Evolutionary conservation across 2,797 vertebrate genomes (phyloP).

Genomic region (Falco columbarius): DNA sequence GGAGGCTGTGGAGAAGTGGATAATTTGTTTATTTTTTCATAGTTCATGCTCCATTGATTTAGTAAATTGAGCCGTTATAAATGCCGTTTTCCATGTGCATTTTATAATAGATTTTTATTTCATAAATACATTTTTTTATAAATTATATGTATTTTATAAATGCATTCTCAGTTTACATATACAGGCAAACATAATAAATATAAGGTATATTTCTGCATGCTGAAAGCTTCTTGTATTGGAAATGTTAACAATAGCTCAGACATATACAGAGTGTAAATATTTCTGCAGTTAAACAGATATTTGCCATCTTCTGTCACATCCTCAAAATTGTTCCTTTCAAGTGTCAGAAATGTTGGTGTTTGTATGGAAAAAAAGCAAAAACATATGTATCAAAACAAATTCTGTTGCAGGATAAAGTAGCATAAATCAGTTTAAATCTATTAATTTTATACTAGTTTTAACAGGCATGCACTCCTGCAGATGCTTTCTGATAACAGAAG

Average conservation of each 20-base stretch:
- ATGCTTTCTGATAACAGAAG: conserved; percentile 76
- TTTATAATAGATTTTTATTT: neutral
- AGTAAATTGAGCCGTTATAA: neutral
- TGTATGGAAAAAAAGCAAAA: conserved; percentile 69
- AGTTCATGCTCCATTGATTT: neutral
- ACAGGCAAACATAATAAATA: neutral
- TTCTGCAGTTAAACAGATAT: conserved; percentile 68
- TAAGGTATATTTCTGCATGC: neutral
- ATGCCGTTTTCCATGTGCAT: neutral
- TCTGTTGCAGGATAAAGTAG: conserved; percentile 70
- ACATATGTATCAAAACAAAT: conserved; percentile 76
- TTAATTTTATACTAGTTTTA: conserved; percentile 75
- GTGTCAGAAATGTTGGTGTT: conserved; percentile 75
- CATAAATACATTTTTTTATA: neutral
- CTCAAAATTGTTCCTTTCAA: conserved; percentile 71
- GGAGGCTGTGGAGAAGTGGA: neutral
- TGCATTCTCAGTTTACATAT: neutral
- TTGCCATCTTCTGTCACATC: conserved; percentile 68
- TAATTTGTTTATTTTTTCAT: neutral
- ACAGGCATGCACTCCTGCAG: conserved; percentile 69
- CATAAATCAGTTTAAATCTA: conserved; percentile 74
- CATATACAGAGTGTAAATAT: conserved; percentile 64
- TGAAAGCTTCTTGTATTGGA: conserved; percentile 18
- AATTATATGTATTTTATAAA: neutral
- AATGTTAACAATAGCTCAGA: conserved; percentile 51